phyloP scores from a whole-genome alignment of 2,797 vertebrate species.

The Menidia menidia region DNA sequence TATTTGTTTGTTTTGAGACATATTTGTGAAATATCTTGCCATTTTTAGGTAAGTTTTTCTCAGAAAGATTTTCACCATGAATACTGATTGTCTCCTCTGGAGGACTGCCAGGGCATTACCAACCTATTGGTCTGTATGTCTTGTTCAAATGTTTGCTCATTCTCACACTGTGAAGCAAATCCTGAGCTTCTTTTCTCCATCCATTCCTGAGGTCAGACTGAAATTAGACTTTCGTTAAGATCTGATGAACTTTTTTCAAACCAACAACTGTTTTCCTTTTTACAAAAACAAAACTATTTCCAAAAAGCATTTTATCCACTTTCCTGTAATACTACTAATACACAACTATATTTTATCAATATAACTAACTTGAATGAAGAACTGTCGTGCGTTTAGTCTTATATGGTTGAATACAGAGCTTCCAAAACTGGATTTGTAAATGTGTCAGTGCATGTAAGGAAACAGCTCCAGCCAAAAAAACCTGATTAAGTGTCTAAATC shows the following conservation, averaged over 20 bases:
- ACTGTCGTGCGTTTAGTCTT: background rate
- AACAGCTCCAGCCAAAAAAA: background rate
- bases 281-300: background rate
- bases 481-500: background rate
- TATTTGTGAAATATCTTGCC: background rate
- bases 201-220: background rate
- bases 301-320: background rate
- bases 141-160: background rate
- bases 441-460: conserved; percentile 4
- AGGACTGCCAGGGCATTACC: background rate
- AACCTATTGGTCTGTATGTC: background rate
- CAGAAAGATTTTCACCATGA: background rate
- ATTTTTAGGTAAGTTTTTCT: background rate
- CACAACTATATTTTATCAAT: background rate
- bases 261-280: no score
- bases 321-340: background rate
- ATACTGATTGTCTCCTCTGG: background rate
- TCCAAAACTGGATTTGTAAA: background rate
- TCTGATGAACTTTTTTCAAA: background rate
- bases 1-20: background rate
- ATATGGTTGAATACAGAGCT: background rate
- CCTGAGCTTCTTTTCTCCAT: background rate
- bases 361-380: background rate
- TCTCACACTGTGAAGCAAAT: background rate
- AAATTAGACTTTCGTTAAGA: background rate